Conservation (phyloP, 2,797 vertebrate genomes). For the Etheostoma perlongum region DNA sequence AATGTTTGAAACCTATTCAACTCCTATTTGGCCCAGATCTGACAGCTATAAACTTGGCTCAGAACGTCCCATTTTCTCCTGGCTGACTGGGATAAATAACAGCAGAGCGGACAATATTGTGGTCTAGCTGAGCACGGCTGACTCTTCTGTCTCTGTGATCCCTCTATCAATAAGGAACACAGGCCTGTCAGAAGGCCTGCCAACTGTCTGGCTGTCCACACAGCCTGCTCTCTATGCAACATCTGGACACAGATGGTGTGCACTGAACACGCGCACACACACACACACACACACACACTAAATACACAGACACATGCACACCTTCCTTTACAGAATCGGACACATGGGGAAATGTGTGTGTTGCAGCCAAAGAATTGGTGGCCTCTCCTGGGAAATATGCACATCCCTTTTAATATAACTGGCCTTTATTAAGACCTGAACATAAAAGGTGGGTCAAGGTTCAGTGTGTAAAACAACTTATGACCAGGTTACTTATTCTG, state of each 20-base stretch:
- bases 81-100: conserved; percentile 76
- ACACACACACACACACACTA: conserved; percentile 12
- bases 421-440: conserved; percentile 67
- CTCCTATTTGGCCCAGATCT: conserved; percentile 76
- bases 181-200: conserved; percentile 82
- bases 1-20: conserved; percentile 81
- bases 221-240: conserved; percentile 73
- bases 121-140: conserved; percentile 74
- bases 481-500: conserved; percentile 31
- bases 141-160: conserved; percentile 81
- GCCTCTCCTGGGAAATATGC: conserved; percentile 69
- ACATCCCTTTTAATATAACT: conserved; percentile 60
- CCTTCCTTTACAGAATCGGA: conserved; percentile 33
- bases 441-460: conserved; percentile 53
- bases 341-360: conserved; percentile 38
- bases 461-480: conserved; percentile 52
- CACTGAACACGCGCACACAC: conserved; percentile 39
- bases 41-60: conserved; percentile 78
- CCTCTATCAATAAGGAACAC: conserved; percentile 83
- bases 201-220: conserved; percentile 79
- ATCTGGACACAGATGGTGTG: conserved; percentile 83
- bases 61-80: conserved; percentile 73
- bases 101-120: conserved; percentile 77
- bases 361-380: conserved; percentile 46
- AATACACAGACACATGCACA: conserved; percentile 33